These are phyloP conservation scores for Erebia aethiops DNA, from an alignment of 2,888 invertebrate genomes.

Conservation along the genomic window DNA sequence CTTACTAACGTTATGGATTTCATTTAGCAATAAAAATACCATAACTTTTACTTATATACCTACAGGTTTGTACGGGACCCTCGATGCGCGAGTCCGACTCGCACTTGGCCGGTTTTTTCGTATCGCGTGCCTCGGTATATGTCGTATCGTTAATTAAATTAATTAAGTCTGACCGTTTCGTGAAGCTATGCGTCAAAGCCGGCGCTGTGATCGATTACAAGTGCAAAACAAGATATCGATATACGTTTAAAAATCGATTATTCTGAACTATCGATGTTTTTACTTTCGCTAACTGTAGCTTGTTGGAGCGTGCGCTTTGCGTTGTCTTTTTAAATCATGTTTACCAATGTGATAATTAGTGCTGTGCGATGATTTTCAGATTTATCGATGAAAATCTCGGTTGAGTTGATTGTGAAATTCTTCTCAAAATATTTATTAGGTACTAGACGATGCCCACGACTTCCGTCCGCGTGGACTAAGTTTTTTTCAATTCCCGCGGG, in stretches of 20 bases:
- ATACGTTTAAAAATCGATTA: slow-evolving; percentile 33
- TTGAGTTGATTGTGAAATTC: too few species aligned
- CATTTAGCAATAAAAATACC: too few species aligned
- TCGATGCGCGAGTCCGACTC: too few species aligned
- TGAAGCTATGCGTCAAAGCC: slow-evolving; percentile 25
- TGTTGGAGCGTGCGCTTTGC: not conserved
- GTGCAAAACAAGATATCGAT: slow-evolving; percentile 27
- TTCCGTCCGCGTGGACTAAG: too few species aligned
- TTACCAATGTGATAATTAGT: not conserved
- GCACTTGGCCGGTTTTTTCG: too few species aligned
- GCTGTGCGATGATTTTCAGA: not conserved
- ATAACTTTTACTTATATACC: too few species aligned
- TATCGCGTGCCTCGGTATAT: slow-evolving; percentile 27
- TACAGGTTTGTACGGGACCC: too few species aligned
- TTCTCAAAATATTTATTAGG: too few species aligned
- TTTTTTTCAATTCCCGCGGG: too few species aligned
- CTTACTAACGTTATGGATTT: too few species aligned
- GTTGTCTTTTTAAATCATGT: not conserved
- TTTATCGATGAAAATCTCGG: not conserved
- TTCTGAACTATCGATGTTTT: slow-evolving; percentile 29
- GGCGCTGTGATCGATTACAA: slow-evolving; percentile 25
- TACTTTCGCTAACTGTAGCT: slow-evolving; percentile 19
- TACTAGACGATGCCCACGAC: too few species aligned
- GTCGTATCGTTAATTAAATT: slow-evolving; percentile 36
- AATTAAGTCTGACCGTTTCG: slow-evolving; percentile 32